Evolutionary conservation across 2,888 invertebrate genomes (phyloP).

Genomic region (Drosophila melanosoma): DNA sequence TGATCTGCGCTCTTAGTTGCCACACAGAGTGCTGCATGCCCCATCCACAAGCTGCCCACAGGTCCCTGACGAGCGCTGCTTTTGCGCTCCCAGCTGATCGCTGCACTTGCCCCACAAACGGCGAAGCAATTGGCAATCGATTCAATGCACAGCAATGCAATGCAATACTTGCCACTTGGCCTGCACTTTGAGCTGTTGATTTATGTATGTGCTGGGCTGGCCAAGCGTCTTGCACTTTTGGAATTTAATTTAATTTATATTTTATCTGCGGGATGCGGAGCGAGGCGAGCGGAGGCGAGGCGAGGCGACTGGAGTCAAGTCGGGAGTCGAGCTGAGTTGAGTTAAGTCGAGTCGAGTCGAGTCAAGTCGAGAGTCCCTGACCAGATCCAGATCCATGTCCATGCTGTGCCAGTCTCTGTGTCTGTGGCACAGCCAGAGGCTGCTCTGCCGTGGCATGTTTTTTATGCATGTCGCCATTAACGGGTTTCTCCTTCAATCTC

Average conservation of each 20-base stretch:
- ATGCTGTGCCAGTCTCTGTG: not conserved
- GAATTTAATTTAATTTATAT: constrained; percentile 78
- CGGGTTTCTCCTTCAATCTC: constrained; percentile 25
- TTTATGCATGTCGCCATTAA: constrained; percentile 75
- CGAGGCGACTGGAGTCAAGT: constrained; percentile 5
- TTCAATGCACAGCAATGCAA: constrained; percentile 38
- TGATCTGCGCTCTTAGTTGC: not conserved
- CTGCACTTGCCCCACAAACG: constrained; percentile 21
- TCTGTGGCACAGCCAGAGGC: constrained; percentile 21
- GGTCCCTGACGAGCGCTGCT: not conserved
- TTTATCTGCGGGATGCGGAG: constrained; percentile 57
- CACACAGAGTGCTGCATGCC: not conserved
- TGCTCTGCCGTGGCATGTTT: constrained; percentile 35
- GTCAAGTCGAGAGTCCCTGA: constrained; percentile 21
- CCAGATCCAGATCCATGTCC: constrained; percentile 16
- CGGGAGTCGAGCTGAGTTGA: constrained; percentile 11
- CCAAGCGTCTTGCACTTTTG: constrained; percentile 63
- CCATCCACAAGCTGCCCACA: not conserved
- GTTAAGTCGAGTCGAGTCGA: constrained; percentile 12
- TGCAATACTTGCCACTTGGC: constrained; percentile 54
- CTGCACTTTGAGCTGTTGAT: constrained; percentile 70
- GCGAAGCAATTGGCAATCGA: constrained; percentile 17
- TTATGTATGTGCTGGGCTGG: constrained; percentile 58
- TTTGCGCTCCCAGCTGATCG: constrained; percentile 28
- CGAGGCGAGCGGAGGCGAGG: constrained; percentile 19